Evolutionary conservation across 2,797 vertebrate genomes (phyloP).

Genomic region (Scolopax bukidnonensis): DNA sequence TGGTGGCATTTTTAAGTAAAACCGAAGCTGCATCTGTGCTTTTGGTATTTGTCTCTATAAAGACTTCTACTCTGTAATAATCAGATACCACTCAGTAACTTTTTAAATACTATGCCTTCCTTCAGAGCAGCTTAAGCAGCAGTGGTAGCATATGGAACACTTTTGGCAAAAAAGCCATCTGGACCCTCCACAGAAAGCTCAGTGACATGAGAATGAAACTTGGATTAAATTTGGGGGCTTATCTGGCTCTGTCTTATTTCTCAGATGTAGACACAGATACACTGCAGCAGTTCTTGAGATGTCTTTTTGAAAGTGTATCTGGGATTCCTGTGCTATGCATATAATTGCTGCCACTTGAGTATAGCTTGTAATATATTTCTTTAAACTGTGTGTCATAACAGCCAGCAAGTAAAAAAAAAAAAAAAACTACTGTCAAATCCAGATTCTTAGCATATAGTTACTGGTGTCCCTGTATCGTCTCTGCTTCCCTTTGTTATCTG

Average conservation of each 20-base stretch:
- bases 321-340: background rate
- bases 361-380: background rate
- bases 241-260: background rate
- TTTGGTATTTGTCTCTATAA: background rate
- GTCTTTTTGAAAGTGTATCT: background rate
- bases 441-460: background rate
- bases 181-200: background rate
- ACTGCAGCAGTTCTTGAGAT: background rate
- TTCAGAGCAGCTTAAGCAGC: background rate
- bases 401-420: background rate
- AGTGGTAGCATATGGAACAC: background rate
- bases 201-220: background rate
- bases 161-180: background rate
- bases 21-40: background rate
- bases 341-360: background rate
- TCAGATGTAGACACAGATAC: background rate
- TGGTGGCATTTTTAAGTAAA: background rate
- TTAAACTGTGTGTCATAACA: background rate
- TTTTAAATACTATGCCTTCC: background rate
- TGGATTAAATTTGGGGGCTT: background rate
- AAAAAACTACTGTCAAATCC: background rate
- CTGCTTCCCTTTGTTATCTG: background rate
- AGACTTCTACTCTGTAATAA: background rate
- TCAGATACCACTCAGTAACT: background rate
- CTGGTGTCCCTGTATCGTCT: background rate